Evolutionary conservation across 2,888 invertebrate genomes (phyloP), one percentile per base, ranked within the genome.

Genomic region (Eupelmus urozonus): DNA sequence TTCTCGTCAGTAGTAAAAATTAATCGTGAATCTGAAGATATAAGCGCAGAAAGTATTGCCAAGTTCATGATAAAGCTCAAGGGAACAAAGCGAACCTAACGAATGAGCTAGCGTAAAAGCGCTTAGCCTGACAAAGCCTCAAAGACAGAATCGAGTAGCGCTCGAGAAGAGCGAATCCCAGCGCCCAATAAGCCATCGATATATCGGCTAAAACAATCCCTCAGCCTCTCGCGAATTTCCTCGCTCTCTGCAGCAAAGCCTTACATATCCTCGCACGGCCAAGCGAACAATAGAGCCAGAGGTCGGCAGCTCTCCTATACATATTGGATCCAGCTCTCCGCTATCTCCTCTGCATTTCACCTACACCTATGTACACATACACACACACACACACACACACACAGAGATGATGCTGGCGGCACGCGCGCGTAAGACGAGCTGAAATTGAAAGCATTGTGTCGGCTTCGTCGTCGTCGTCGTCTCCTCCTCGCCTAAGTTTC

Each of bases 371-470:
- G 23, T 27, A 55, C 29, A 53, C 18, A 59, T 27, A n/a, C 18
- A 42, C 18, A 20, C 27, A 70, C 18, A 45, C 13, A 25, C 11
- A 57, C 25, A 63, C 3, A 45, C 13, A 25, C 27, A 49, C 5
- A 59, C 45, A 5, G 34, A 5, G 34, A 9, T 34, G 34, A 34
- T 5, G 34, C 34, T 34, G 34, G 34, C n/a, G 13, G 25, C 3
- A 27, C 13, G 29, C 27, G 40, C 42, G 53, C 51, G 7, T 65
- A 55, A 65, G 65, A 63, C 55, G 63, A 70, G 70, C 51, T 53
- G 49, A 55, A 72, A 77, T 72, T 66, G 71, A 66, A 77, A 67
- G 72, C 71, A 55, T 66, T 72, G 71, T 77, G 62, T 5, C 4
- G 3, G 29, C 34, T 34, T 9, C n/a, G n/a, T n/a, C n/a, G n/a